Conservation (phyloP, 2,113 vertebrate species). For the Bos indicus region DNA sequence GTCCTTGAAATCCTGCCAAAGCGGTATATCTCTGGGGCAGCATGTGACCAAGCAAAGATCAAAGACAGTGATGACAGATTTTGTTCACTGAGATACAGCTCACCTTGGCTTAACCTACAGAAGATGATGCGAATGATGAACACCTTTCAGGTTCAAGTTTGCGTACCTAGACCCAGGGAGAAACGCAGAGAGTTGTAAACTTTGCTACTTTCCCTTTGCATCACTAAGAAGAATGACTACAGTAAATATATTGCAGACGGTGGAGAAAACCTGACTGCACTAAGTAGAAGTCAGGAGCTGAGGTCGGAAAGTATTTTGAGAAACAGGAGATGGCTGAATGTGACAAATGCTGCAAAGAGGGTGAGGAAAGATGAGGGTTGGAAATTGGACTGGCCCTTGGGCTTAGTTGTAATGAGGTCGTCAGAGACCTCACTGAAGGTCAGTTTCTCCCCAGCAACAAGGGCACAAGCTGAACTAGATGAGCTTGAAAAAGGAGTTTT, state of each 20-base stretch:
- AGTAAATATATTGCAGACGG: neutral
- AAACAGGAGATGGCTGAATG: constrained; percentile 8
- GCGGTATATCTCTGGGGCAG: neutral
- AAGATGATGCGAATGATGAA: neutral
- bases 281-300: neutral
- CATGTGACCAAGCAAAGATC: neutral
- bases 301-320: constrained; percentile 44
- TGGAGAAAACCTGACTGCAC: neutral
- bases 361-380: constrained; percentile 17
- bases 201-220: neutral
- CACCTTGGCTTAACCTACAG: no score
- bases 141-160: neutral
- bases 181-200: neutral
- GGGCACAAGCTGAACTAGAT: constrained; percentile 5
- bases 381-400: constrained; percentile 67
- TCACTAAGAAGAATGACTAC: neutral
- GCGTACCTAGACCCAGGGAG: neutral
- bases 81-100: neutral
- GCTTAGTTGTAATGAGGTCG: constrained; percentile 63
- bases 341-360: constrained; percentile 45
- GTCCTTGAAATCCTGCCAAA: neutral
- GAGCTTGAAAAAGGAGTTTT: constrained; percentile 36
- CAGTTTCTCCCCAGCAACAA: constrained; percentile 50
- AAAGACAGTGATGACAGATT: neutral
- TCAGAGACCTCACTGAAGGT: constrained; percentile 46